phyloP scores from a whole-genome alignment of 2,888 invertebrate species.

The Rotaria macrura region DNA sequence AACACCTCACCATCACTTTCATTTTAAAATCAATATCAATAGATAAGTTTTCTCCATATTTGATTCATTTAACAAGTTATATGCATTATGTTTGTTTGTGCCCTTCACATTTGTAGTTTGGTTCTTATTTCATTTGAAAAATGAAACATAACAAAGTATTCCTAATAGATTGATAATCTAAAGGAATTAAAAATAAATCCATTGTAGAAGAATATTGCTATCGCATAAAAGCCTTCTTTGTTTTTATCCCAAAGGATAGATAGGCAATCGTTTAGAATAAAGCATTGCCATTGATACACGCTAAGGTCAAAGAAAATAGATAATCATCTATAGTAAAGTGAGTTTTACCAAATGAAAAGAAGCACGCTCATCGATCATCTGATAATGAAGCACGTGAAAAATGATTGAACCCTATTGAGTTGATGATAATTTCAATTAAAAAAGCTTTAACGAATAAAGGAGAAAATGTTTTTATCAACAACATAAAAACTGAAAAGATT shows the following conservation, averaged over 20 bases:
- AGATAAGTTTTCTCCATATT: not conserved
- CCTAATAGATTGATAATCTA: not conserved
- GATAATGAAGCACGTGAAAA: constrained; percentile 78
- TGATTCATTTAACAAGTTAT: not conserved
- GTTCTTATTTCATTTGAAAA: not conserved
- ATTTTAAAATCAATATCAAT: not conserved
- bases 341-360: constrained; percentile 88
- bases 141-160: not conserved
- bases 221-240: not conserved
- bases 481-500: no score
- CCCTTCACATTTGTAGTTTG: not conserved
- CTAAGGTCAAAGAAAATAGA: not conserved
- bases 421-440: no score
- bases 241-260: not conserved
- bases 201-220: not conserved
- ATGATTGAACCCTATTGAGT: no score
- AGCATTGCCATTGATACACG: not conserved
- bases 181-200: not conserved
- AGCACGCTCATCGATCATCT: constrained; percentile 96
- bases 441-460: no score
- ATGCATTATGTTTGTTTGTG: not conserved
- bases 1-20: not conserved
- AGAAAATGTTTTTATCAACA: no score
- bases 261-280: not conserved
- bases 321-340: constrained; percentile 74